These are phyloP conservation scores for Atractosteus spatula DNA, from an alignment of 2,113 vertebrate species.

Conservation along the genomic window DNA sequence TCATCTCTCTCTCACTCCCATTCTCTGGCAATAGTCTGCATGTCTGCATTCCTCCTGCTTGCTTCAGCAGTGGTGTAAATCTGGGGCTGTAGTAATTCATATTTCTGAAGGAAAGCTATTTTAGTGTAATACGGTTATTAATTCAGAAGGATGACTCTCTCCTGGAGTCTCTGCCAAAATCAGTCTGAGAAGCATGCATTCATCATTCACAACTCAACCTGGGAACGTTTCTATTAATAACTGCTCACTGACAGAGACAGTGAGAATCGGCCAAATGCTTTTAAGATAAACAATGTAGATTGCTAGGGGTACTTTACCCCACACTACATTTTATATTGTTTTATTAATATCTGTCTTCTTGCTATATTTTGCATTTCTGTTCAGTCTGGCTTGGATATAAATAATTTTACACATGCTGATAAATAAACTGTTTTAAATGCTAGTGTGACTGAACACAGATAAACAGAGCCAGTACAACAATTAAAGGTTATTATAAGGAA, in stretches of 20 bases:
- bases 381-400: no score
- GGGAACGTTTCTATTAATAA: neutral
- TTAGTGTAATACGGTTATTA: neutral
- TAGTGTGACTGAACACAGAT: no score
- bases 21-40: no score
- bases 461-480: no score
- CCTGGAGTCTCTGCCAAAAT: neutral
- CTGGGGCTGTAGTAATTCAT: neutral
- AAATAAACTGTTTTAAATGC: no score
- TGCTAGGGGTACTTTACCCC: no score
- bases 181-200: neutral
- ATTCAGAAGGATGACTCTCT: neutral
- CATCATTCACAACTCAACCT: neutral
- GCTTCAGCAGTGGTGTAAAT: neutral
- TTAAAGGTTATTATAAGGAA: no score
- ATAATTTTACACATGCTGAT: no score
- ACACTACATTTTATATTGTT: no score
- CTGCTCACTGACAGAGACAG: neutral
- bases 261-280: neutral
- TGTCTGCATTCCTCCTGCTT: neutral
- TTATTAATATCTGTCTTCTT: neutral
- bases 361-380: no score
- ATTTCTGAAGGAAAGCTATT: slow-evolving; percentile 3
- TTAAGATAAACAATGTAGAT: neutral
- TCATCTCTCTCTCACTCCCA: no score